Evolutionary conservation across 2,797 vertebrate species (phyloP).

Genomic region (Steatocranus sp.): DNA sequence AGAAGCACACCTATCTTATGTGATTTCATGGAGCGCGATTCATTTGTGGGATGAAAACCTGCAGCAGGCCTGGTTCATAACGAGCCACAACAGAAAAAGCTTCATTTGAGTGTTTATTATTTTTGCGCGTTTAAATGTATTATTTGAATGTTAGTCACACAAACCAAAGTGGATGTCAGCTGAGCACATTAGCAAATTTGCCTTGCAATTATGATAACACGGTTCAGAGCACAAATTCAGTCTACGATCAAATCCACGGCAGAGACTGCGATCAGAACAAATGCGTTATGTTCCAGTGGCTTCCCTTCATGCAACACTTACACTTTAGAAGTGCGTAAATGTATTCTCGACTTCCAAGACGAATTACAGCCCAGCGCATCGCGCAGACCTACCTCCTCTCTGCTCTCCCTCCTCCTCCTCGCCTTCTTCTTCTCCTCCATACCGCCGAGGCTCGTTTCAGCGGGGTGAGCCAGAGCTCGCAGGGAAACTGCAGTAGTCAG

Average conservation of each 20-base stretch:
- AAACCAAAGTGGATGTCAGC: background rate
- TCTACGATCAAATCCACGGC: background rate
- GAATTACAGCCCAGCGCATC: background rate
- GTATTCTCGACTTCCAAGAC: background rate
- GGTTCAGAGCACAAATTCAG: background rate
- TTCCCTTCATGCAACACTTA: background rate
- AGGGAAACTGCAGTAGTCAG: background rate
- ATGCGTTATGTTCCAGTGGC: background rate
- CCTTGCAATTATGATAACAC: background rate
- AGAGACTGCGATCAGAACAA: background rate
- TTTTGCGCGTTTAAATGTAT: background rate
- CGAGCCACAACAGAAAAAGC: background rate
- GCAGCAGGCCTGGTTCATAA: background rate
- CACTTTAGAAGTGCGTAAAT: background rate
- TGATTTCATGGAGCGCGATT: background rate
- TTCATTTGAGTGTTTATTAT: background rate
- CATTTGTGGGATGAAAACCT: background rate
- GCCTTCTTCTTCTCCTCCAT: constrained; percentile 6
- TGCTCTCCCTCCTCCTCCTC: constrained; percentile 3
- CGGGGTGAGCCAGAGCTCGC: background rate
- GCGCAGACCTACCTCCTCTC: constrained; percentile 57
- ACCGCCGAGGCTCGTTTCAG: background rate
- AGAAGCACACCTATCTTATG: background rate
- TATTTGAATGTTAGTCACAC: background rate
- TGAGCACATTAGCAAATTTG: background rate